These are phyloP conservation scores for Synergus umbraculus DNA, from an alignment of 2,888 invertebrate genomes.

Conservation along the genomic window DNA sequence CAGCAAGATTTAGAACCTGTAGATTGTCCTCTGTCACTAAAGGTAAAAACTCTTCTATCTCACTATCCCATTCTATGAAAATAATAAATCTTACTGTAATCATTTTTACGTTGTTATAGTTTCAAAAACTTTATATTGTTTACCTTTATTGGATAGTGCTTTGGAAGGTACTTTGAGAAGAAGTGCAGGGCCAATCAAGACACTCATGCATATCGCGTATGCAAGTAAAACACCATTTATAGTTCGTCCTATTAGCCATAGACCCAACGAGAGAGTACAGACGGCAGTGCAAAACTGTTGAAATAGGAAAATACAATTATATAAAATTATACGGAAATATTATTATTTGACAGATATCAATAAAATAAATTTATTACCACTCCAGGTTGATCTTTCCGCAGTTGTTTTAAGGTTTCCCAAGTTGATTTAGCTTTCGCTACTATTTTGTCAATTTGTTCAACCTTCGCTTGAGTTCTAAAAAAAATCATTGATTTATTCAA, in stretches of 20 bases:
- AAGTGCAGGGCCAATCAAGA: conserved; percentile 69
- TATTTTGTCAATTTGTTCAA: conserved; percentile 66
- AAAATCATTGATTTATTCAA: conserved; percentile 14
- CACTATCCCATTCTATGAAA: conserved; percentile 74
- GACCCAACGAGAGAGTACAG: conserved; percentile 65
- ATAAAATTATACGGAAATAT: no score
- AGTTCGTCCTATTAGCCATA: conserved; percentile 71
- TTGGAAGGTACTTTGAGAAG: conserved; percentile 65
- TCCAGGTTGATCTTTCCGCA: conserved; percentile 71
- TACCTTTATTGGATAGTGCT: conserved; percentile 68
- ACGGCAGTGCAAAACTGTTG: conserved; percentile 72
- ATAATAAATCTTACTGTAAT: background rate
- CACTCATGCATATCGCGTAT: conserved; percentile 69
- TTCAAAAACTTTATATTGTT: conserved; percentile 25
- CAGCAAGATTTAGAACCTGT: conserved; percentile 73
- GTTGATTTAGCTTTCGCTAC: conserved; percentile 63
- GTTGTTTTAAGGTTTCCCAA: conserved; percentile 61
- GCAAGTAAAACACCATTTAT: conserved; percentile 69
- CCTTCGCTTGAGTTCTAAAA: conserved; percentile 64
- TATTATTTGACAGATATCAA: background rate
- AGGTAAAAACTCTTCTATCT: conserved; percentile 76
- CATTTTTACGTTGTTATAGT: background rate
- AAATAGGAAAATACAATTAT: conserved; percentile 24
- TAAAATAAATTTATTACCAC: conserved; percentile 61
- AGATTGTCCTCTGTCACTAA: conserved; percentile 74